These are phyloP conservation scores for Erebia epiphron DNA, from an alignment of 2,888 invertebrate species.

Conservation along the genomic window DNA sequence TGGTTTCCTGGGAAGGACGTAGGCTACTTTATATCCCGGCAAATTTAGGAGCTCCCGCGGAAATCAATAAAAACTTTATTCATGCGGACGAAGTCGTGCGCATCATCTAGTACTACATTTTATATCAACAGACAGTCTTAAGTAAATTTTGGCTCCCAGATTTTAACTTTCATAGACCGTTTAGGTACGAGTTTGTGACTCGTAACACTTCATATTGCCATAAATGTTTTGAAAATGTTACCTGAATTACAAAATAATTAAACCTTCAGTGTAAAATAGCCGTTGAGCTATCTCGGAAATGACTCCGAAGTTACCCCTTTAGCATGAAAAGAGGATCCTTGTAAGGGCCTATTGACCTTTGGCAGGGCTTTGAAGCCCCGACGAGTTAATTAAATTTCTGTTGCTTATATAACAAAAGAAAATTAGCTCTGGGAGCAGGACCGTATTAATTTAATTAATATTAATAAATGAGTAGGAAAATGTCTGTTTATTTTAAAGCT, in stretches of 20 bases:
- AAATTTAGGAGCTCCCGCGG: too few species aligned
- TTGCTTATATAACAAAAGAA: constrained; percentile 69
- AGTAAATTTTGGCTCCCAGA: background rate
- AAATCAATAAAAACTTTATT: too few species aligned
- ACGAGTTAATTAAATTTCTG: constrained; percentile 75
- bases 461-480: constrained; percentile 20
- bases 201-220: background rate
- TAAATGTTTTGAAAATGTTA: background rate
- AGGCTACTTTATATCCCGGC: too few species aligned
- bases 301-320: constrained; percentile 53
- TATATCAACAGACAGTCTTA: too few species aligned
- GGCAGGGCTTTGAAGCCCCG: constrained; percentile 63
- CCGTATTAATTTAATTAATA: constrained; percentile 26
- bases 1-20: too few species aligned
- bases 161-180: background rate
- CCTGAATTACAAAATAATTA: background rate
- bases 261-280: constrained; percentile 1
- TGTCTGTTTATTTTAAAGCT: constrained; percentile 2
- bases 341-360: constrained; percentile 63
- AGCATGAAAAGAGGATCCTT: constrained; percentile 58
- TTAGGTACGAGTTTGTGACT: background rate
- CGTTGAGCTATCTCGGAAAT: constrained; percentile 20
- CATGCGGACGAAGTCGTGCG: too few species aligned
- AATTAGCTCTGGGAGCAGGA: constrained; percentile 26
- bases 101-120: too few species aligned